Base-by-base conservation (phyloP, 2,888 invertebrate genomes). In the Timandra comae region DNA sequence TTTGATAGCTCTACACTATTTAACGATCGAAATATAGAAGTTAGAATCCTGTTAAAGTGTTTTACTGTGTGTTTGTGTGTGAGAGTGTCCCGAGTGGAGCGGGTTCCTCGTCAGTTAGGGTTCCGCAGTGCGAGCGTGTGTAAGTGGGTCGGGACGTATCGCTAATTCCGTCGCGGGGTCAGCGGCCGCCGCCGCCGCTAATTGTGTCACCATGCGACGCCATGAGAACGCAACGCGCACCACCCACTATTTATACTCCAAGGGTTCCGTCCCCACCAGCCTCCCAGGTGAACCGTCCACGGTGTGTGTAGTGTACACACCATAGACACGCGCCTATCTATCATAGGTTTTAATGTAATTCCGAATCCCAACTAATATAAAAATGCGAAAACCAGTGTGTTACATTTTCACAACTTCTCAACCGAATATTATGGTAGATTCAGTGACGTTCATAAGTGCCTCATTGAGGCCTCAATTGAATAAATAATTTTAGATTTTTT, bases 101-200 rank as follows among this genome's bases (percentile, higher is more conserved):
- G n/a, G n/a, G n/a, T n/a, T n/a, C 29, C 21, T 28, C 16, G 28
- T 28, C n/a, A 12, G 25, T 12, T 6, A 8, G 9, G 29, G 23
- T 38, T 23, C 33, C 34, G 27, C 22, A 27, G 33, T 29, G 38
- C 33, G 23, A 35, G 36, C 47, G 33, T n/a, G n/a, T n/a, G 49
- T 51, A 66, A 65, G 56, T 63, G 61, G 62, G 64, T 64, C 65
- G 72, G 61, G n/a, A n/a, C n/a, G n/a, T 56, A 52, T 52, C 64
- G 67, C 76, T 79, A 77, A 78, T 67, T 78, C 73, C 62, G 77
- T 62, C 58, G 63, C 69, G 75, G 76, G 77, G 77, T 79, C 75
- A 58, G 54, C 63, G 62, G 41, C 63, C 62, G 55, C 44, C 50
- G 49, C 20, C 20, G 20, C 22, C 49, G 52, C 57, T 60, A 66